These are phyloP conservation scores for Hydrotaea cyrtoneurina DNA, from an alignment of 2,888 invertebrate genomes.

Conservation along the genomic window DNA sequence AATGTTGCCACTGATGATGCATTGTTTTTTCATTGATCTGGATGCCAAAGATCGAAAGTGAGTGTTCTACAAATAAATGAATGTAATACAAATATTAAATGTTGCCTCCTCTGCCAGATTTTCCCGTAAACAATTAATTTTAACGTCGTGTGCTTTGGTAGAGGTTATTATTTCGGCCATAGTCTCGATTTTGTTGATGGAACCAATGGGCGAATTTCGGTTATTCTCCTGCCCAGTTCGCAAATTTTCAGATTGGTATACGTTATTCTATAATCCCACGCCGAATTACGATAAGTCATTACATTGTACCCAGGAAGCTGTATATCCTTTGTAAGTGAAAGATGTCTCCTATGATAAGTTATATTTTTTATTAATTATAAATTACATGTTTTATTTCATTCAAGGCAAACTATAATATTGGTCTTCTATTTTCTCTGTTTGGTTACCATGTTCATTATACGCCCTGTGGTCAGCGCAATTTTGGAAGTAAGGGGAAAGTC, in stretches of 20 bases:
- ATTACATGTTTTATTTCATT: conserved; percentile 70
- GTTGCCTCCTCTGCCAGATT: conserved; percentile 80
- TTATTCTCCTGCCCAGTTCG: conserved; percentile 90
- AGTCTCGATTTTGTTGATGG: conserved; percentile 89
- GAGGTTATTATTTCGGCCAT: conserved; percentile 90
- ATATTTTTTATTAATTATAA: background rate
- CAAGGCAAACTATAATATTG: conserved; percentile 94
- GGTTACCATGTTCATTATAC: conserved; percentile 88
- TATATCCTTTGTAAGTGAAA: conserved; percentile 94
- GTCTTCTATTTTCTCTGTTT: conserved; percentile 93
- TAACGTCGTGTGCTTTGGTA: conserved; percentile 91
- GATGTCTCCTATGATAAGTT: background rate
- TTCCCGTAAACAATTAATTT: conserved; percentile 87
- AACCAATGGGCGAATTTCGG: conserved; percentile 89
- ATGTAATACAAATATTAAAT: background rate
- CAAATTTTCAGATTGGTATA: conserved; percentile 97
- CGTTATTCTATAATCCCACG: conserved; percentile 94
- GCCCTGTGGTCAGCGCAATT: conserved; percentile 88
- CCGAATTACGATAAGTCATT: conserved; percentile 94
- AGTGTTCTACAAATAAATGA: conserved; percentile 11
- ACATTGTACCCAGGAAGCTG: conserved; percentile 98
- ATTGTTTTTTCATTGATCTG: conserved; percentile 96
- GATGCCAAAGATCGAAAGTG: conserved; percentile 88
- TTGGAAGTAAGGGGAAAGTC: conserved; percentile 87
- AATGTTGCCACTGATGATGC: conserved; percentile 91